phyloP scores from a whole-genome alignment of 1,140 invertebrate species.

The Procambarus virginalis region DNA sequence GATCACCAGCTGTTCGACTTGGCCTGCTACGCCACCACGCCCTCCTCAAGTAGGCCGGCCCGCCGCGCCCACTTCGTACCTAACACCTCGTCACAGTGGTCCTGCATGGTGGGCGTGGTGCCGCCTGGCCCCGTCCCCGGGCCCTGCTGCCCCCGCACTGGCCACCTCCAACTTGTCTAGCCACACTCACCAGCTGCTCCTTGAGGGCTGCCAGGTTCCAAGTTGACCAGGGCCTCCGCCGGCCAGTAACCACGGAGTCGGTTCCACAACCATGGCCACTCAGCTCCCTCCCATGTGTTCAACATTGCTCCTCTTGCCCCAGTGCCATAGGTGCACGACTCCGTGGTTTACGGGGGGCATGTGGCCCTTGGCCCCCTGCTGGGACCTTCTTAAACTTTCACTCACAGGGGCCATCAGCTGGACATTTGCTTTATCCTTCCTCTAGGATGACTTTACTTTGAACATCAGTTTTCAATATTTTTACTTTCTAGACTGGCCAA shows the following conservation, averaged over 20 bases:
- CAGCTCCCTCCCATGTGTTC: constrained; percentile 13
- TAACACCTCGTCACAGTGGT: constrained; percentile 67
- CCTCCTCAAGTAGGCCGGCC: constrained; percentile 82
- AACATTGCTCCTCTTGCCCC: constrained; percentile 5
- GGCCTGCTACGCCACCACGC: constrained; percentile 93
- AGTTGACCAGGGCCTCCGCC: constrained; percentile 31
- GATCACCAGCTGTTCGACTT: constrained; percentile 95
- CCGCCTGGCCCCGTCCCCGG: constrained; percentile 53
- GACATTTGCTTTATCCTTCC: constrained; percentile 28
- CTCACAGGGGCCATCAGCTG: constrained; percentile 36
- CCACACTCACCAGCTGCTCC: constrained; percentile 14
- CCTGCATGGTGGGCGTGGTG: constrained; percentile 54
- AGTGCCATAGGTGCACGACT: constrained; percentile 19
- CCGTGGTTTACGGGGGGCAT: constrained; percentile 43
- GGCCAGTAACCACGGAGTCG: constrained; percentile 44
- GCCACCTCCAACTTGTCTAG: constrained; percentile 43
- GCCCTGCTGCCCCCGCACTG: constrained; percentile 52
- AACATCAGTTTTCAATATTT: constrained; percentile 38
- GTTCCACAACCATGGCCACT: background rate
- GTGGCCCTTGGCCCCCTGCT: constrained; percentile 32
- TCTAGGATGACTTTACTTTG: constrained; percentile 49
- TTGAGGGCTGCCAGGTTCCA: constrained; percentile 29
- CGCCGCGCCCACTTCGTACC: constrained; percentile 48
- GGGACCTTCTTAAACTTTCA: constrained; percentile 29
- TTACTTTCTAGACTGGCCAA: constrained; percentile 56